Conservation (phyloP, 2,888 invertebrate species). For the Chrysomela aeneicollis region DNA sequence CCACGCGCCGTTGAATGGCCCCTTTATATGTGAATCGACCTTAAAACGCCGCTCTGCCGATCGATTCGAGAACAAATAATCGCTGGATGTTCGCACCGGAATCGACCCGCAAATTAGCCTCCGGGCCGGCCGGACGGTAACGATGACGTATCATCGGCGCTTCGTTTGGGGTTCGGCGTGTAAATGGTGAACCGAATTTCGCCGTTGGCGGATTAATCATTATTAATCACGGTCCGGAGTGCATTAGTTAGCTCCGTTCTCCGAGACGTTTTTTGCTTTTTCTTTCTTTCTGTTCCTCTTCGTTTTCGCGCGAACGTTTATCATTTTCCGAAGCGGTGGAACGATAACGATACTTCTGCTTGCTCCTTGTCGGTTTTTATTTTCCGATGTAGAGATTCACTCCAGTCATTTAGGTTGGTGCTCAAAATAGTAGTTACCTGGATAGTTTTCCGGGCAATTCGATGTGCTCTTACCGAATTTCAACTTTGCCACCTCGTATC, state of each 20-base stretch:
- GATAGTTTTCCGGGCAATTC: no score
- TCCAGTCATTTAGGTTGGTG: no score
- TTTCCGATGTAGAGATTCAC: not conserved
- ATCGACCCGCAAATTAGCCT: conserved; percentile 1
- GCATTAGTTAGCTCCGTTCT: conserved; percentile 16
- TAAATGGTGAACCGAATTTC: conserved; percentile 7
- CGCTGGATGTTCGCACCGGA: not conserved
- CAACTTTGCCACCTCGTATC: no score
- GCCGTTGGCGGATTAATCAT: conserved; percentile 26
- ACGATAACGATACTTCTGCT: no score
- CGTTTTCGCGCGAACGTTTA: conserved; percentile 2
- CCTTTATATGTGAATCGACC: no score
- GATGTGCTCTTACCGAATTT: no score
- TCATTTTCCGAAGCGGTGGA: conserved; percentile 13
- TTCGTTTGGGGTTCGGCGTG: conserved; percentile 7
- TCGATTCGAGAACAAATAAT: conserved; percentile 1
- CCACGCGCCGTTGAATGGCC: no score
- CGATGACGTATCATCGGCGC: conserved; percentile 7
- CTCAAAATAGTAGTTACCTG: no score
- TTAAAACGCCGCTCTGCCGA: not conserved
- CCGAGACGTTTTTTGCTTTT: conserved; percentile 19
- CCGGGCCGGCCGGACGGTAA: not conserved
- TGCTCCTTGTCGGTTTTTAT: not conserved
- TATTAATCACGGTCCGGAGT: conserved; percentile 26
- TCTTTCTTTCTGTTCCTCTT: not conserved